Percentiles rank a stretch among this genome's conserved stretches.
Conservation (phyloP, 1,140 invertebrate genomes). For the Heliothis virescens region DNA sequence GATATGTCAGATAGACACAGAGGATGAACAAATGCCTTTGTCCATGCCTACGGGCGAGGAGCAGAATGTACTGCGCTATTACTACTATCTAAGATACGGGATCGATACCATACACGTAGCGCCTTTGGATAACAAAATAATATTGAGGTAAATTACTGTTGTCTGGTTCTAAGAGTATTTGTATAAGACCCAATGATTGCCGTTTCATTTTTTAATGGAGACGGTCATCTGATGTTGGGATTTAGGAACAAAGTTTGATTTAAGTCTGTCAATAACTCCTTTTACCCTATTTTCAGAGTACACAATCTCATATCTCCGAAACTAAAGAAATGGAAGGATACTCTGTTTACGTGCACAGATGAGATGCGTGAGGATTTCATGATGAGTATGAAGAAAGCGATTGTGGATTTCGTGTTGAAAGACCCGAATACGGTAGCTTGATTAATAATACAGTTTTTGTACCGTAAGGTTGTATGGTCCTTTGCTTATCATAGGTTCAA, state of each 20-base stretch:
- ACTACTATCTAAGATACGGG: conserved; percentile 96
- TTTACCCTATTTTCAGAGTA: conserved; percentile 68
- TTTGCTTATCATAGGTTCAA: too few species aligned
- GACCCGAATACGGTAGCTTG: conserved; percentile 87
- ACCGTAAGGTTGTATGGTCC: background rate
- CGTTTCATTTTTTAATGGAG: too few species aligned
- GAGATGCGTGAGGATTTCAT: conserved; percentile 93
- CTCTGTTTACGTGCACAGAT: conserved; percentile 86
- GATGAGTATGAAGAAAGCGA: conserved; percentile 94
- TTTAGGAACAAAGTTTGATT: too few species aligned
- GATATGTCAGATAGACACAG: conserved; percentile 87
- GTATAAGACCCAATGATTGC: too few species aligned
- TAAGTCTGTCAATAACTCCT: too few species aligned
- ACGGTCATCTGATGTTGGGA: too few species aligned
- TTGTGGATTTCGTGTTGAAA: conserved; percentile 95
- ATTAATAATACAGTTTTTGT: background rate
- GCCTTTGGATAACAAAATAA: conserved; percentile 89
- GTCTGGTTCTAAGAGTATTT: too few species aligned
- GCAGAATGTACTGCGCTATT: conserved; percentile 92
- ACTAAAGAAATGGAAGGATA: conserved; percentile 87
- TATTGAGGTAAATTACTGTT: conserved; percentile 81
- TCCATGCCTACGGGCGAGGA: conserved; percentile 88
- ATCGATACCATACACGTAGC: conserved; percentile 95
- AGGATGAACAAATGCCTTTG: conserved; percentile 67
- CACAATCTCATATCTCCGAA: conserved; percentile 81